Conservation (phyloP, 2,888 invertebrate genomes). For the Heliconius aoede region DNA sequence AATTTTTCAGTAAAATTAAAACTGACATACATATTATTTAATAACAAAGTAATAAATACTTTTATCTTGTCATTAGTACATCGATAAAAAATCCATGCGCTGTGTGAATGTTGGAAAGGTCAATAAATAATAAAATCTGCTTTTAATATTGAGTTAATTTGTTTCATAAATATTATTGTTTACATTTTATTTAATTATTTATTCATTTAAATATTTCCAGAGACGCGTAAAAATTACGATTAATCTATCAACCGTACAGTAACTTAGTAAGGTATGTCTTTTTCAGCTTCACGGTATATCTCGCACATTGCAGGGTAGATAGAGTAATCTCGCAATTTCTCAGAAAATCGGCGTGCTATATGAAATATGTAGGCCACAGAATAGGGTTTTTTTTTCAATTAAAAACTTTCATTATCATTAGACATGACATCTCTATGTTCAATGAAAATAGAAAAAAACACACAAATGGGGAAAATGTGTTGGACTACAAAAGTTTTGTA, state of each 20-base stretch:
- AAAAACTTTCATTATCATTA: too few relatives aligned
- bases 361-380: too few relatives aligned
- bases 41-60: not conserved
- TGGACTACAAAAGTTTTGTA: too few relatives aligned
- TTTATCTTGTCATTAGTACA: conserved; percentile 8
- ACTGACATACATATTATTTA: not conserved
- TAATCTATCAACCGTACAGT: too few relatives aligned
- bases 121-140: not conserved
- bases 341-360: too few relatives aligned
- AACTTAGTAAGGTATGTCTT: not conserved
- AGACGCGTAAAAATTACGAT: too few relatives aligned
- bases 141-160: not conserved
- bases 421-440: not conserved
- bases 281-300: not conserved
- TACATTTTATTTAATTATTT: too few relatives aligned
- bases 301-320: not conserved
- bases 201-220: too few relatives aligned
- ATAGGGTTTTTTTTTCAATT: too few relatives aligned
- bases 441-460: too few relatives aligned
- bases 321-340: not conserved
- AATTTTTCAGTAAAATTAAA: too few relatives aligned
- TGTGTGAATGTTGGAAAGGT: conserved; percentile 1
- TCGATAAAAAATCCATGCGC: conserved; percentile 1
- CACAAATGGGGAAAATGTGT: too few relatives aligned
- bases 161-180: not conserved